phyloP scores from a whole-genome alignment of 2,888 invertebrate genomes.

The Lamproptera curius region DNA sequence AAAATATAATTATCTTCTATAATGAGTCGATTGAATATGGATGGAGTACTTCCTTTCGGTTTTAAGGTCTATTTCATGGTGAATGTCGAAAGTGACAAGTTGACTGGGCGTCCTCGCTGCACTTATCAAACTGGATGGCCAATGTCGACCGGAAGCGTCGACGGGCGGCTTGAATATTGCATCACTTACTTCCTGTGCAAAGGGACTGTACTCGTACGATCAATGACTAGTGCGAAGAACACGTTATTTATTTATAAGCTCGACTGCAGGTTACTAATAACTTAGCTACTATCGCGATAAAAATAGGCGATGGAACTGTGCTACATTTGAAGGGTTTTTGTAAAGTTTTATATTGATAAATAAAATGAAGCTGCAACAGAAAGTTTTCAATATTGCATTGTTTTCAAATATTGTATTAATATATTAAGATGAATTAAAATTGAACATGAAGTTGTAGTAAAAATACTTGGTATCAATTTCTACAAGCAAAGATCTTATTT shows the following conservation, averaged over 20 bases:
- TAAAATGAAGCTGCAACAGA: too few relatives aligned
- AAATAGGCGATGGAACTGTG: background rate
- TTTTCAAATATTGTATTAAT: too few relatives aligned
- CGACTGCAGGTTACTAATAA: background rate
- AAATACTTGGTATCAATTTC: too few relatives aligned
- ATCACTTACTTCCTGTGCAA: slow-evolving; percentile 41
- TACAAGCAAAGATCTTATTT: too few relatives aligned
- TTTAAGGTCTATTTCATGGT: slow-evolving; percentile 39
- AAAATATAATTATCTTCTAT: background rate
- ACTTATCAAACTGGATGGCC: slow-evolving; percentile 32
- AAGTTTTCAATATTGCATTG: too few relatives aligned
- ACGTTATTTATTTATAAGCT: background rate
- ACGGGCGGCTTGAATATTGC: slow-evolving; percentile 33
- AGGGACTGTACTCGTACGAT: slow-evolving; percentile 8
- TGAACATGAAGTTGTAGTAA: too few relatives aligned
- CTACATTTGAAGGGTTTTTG: background rate
- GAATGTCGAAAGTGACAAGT: slow-evolving; percentile 47
- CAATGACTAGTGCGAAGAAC: background rate
- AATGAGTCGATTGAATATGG: background rate
- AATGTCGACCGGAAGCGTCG: slow-evolving; percentile 46
- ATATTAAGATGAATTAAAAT: too few relatives aligned
- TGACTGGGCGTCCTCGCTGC: slow-evolving; percentile 48
- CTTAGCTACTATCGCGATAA: too few relatives aligned
- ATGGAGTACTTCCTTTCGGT: slow-evolving; percentile 35
- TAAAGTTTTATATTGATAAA: too few relatives aligned